Conservation (phyloP, 2,888 invertebrate species). For the Hirtodrosophila duncani region DNA sequence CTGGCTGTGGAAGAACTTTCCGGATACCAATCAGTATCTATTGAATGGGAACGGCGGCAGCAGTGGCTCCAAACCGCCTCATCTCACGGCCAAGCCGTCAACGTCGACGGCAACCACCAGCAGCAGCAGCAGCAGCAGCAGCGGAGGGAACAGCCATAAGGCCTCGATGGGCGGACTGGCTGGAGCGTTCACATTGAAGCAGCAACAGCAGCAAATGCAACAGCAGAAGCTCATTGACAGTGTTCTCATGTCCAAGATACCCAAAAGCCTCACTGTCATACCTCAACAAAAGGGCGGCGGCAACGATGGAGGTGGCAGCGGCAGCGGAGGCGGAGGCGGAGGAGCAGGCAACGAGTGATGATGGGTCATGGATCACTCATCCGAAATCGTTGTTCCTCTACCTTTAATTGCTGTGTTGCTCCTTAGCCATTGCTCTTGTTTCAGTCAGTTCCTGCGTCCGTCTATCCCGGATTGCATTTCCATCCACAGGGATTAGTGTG, state of each 20-base stretch:
- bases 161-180: conserved; percentile 33
- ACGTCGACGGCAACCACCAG: conserved; percentile 51
- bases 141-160: neutral
- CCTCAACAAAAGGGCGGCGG: conserved; percentile 80
- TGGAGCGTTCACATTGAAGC: conserved; percentile 40
- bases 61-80: conserved; percentile 46
- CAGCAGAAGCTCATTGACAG: conserved; percentile 74
- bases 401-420: too few species aligned
- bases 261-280: conserved; percentile 89
- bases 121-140: conserved; percentile 59
- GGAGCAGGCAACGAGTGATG: conserved; percentile 31
- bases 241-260: conserved; percentile 86
- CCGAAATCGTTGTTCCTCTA: too few species aligned
- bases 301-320: conserved; percentile 16
- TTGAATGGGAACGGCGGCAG: conserved; percentile 66
- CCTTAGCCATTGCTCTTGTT: too few species aligned
- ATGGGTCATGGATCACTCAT: conserved; percentile 6
- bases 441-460: too few species aligned
- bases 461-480: too few species aligned
- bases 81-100: conserved; percentile 71
- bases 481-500: too few species aligned
- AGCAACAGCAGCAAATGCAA: conserved; percentile 56
- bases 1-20: conserved; percentile 76
- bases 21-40: conserved; percentile 71
- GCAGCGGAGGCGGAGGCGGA: conserved; percentile 23